A percentile compares a stretch with the other conserved stretches of the same genome.
Evolutionary conservation across 2,113 vertebrate genomes (phyloP).

Genomic region (Malurus elegans): DNA sequence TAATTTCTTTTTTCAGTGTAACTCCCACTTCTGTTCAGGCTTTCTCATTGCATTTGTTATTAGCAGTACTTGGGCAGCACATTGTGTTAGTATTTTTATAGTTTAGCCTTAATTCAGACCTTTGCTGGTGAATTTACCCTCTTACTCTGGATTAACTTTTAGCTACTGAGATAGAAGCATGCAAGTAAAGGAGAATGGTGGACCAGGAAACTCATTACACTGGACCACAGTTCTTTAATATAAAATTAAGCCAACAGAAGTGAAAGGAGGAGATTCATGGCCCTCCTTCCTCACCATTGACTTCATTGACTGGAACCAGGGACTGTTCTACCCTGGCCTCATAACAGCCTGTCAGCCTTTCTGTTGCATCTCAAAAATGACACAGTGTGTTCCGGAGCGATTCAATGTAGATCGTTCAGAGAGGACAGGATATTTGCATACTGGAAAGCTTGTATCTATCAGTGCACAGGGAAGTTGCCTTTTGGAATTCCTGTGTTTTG

Average conservation of each 20-base stretch:
- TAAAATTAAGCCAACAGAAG: neutral
- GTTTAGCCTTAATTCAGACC: neutral
- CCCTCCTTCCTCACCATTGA: neutral
- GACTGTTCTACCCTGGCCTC: neutral
- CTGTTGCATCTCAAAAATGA: neutral
- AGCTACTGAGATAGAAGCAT: neutral
- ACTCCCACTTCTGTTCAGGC: neutral
- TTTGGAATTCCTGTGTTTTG: neutral
- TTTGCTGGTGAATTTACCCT: neutral
- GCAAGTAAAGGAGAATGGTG: neutral
- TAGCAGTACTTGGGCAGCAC: neutral
- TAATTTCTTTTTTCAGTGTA: accelerated
- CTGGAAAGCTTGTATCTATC: neutral
- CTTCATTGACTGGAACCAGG: neutral
- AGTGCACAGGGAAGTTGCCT: neutral
- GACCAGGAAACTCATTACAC: neutral
- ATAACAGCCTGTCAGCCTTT: neutral
- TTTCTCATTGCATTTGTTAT: neutral
- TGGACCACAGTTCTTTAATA: neutral
- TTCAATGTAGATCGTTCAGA: neutral
- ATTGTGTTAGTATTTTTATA: neutral
- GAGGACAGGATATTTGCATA: neutral
- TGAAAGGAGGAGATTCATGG: neutral
- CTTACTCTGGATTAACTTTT: neutral
- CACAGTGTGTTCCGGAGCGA: neutral